Evolutionary conservation across 1,140 invertebrate species (phyloP).

Genomic region (Elysia chlorotica): DNA sequence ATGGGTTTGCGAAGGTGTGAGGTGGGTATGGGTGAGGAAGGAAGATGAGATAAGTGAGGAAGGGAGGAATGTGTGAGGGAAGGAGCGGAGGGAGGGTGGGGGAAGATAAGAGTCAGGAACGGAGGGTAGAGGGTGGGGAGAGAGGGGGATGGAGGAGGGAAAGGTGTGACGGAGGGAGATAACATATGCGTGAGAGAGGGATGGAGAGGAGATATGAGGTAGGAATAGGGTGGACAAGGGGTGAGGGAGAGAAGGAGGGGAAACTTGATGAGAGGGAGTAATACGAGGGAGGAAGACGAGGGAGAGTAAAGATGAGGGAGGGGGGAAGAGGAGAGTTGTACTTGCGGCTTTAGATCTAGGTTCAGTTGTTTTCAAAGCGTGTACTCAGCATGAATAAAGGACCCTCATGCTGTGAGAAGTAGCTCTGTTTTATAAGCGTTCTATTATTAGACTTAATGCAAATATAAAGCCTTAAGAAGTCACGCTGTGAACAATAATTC

Average conservation of each 20-base stretch:
- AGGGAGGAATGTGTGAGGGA: not conserved
- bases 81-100: not conserved
- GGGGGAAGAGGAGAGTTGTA: not conserved
- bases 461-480: too few species aligned
- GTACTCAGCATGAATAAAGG: too few species aligned
- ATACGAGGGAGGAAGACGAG: not conserved
- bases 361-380: too few species aligned
- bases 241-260: not conserved
- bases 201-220: not conserved
- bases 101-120: not conserved
- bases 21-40: not conserved
- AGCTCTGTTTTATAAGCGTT: too few species aligned
- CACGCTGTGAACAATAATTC: too few species aligned
- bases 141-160: not conserved
- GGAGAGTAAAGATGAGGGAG: not conserved
- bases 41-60: not conserved
- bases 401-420: too few species aligned
- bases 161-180: not conserved
- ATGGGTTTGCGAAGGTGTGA: not conserved
- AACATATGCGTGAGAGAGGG: not conserved
- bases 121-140: not conserved
- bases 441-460: too few species aligned
- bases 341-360: too few species aligned
- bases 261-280: not conserved
- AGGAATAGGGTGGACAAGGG: not conserved